Base-by-base conservation (phyloP, 2,113 vertebrate species). In the Chaetodon auriga region DNA sequence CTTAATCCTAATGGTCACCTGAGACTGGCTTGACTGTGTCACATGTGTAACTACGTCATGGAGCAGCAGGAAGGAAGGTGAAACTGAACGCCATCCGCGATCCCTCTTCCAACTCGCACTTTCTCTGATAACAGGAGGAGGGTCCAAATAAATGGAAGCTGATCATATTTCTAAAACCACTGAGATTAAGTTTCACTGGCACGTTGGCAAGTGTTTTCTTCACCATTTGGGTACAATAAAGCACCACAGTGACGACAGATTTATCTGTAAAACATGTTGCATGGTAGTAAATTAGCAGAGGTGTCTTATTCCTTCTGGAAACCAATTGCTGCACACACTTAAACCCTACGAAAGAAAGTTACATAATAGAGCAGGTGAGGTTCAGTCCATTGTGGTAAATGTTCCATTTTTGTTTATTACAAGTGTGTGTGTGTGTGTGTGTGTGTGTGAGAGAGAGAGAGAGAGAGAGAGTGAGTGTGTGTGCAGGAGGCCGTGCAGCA, bases 101-200 rank as follows among this genome's bases (percentile, higher is more conserved):
- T 46, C 38, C 13, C 36, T 48, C 18, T 30, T 58, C 25, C 51
- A 35, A 51, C 68, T 68, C 11, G 0, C 45, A 19, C 62, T 75
- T 65, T 75, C 78, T 85, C 78, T 83, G 60, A 87, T 83, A 70
- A 71, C 23, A 58, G 36, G 21, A 21, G 15, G 15, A 49, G 14
- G 21, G 8, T 63, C 45, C 36, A 83, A 72, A 84, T 60, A 25
- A 82, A 80, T 46, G 6, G 64, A 16, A 30, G n/a, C 62, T 38
- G 82, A 87, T 92, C 83, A 5, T n/a, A 74, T 91, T 93, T 86
- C 86, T 74, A 60, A 84, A 81, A 65, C 51, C 69, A 76, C 19
- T 36, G 15, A 68, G 48, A 41, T 10, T 35, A 69, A 60, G 49
- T 16, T 61, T 75, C 46, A 2, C 14, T 46, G 61, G 58, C 25